Conservation (phyloP, 2,797 vertebrate species). For the Loriculus beryllinus region DNA sequence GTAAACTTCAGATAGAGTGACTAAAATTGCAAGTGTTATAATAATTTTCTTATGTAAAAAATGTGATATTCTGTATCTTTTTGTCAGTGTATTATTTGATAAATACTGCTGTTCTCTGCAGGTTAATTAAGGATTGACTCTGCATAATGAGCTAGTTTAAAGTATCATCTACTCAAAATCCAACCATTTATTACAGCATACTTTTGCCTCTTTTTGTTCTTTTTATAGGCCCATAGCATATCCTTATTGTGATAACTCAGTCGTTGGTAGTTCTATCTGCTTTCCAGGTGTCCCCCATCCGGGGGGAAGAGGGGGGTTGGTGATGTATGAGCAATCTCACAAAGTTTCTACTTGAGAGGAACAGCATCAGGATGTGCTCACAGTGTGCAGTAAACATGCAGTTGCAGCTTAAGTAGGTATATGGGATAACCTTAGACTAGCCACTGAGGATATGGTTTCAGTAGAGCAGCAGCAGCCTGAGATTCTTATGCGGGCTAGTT, state of each 20-base stretch:
- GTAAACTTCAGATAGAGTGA: neutral
- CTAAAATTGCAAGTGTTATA: neutral
- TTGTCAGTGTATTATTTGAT: neutral
- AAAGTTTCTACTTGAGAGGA: neutral
- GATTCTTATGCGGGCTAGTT: neutral
- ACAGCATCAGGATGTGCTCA: neutral
- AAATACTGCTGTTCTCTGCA: neutral
- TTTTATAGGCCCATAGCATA: neutral
- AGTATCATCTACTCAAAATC: neutral
- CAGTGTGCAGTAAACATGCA: neutral
- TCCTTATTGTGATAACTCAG: neutral
- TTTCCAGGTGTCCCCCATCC: neutral
- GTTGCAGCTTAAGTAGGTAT: neutral
- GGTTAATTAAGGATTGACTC: neutral
- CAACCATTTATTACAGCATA: neutral
- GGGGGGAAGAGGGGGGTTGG: neutral
- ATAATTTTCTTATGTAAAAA: neutral
- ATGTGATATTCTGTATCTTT: neutral
- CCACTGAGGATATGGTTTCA: neutral
- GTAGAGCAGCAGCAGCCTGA: neutral
- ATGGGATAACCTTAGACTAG: neutral
- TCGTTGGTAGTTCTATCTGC: neutral
- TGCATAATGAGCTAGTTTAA: neutral
- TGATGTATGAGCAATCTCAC: fast-evolving
- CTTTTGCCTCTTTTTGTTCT: neutral